Conservation (phyloP, 2,797 vertebrate genomes). For the Catostomus latipinnis region DNA sequence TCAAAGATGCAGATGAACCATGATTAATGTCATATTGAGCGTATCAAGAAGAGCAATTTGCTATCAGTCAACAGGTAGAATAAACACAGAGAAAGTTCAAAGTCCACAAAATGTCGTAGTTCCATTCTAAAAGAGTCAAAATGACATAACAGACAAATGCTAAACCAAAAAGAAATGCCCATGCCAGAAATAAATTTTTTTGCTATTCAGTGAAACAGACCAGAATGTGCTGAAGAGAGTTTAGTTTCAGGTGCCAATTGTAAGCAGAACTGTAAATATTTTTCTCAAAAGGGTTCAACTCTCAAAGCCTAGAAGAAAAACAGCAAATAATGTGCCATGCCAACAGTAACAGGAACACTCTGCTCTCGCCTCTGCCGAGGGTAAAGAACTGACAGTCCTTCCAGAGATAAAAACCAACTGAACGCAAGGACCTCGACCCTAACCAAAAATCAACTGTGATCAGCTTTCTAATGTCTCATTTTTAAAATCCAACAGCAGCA, state of each 20-base stretch:
- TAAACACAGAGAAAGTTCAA: not conserved
- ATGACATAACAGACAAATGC: not conserved
- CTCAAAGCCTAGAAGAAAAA: not conserved
- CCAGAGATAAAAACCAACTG: not conserved
- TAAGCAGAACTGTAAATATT: not conserved
- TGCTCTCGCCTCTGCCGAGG: not conserved
- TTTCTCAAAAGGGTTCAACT: not conserved
- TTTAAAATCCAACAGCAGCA: not conserved
- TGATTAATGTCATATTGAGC: not conserved
- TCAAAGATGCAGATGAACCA: not conserved
- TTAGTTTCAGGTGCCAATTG: not conserved
- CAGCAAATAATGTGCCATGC: not conserved
- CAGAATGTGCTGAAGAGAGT: not conserved
- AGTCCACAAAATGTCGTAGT: not conserved
- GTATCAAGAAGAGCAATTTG: not conserved
- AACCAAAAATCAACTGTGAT: not conserved
- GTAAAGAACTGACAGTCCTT: constrained; percentile 27
- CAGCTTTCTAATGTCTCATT: not conserved
- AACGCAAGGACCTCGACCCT: constrained; percentile 14
- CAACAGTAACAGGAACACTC: constrained; percentile 30
- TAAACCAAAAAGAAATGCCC: not conserved
- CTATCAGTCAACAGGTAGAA: constrained; percentile 13
- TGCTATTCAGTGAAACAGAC: too few relatives aligned
- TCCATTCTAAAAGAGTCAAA: not conserved
- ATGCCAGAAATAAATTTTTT: not conserved